Conservation (phyloP, 2,888 invertebrate species). For the Meiosimyza platycephala region DNA sequence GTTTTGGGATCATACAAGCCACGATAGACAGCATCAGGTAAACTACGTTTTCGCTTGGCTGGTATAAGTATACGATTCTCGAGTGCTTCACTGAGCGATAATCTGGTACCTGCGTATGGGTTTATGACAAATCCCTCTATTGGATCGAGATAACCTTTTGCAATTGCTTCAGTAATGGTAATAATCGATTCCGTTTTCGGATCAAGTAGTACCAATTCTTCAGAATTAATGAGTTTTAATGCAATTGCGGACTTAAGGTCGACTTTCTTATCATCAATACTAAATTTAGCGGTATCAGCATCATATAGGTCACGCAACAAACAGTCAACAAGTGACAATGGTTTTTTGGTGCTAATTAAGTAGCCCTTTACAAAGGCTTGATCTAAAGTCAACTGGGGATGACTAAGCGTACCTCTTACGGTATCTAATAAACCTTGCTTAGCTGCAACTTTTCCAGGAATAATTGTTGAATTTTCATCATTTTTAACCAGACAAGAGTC, state of each 20-base stretch:
- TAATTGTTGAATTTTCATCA: conserved; percentile 74
- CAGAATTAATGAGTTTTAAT: conserved; percentile 79
- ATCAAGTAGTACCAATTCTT: conserved; percentile 82
- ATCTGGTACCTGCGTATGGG: conserved; percentile 78
- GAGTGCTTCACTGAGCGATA: conserved; percentile 85
- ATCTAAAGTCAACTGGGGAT: conserved; percentile 79
- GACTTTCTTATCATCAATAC: conserved; percentile 76
- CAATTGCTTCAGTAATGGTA: conserved; percentile 82
- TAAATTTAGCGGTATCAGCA: conserved; percentile 77
- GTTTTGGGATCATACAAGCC: conserved; percentile 89
- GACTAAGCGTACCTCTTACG: conserved; percentile 76
- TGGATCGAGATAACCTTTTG: conserved; percentile 80
- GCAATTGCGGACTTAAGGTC: conserved; percentile 81
- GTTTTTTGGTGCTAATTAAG: conserved; percentile 81
- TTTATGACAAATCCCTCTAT: conserved; percentile 83
- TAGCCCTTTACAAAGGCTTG: conserved; percentile 86
- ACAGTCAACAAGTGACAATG: conserved; percentile 86
- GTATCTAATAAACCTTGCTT: conserved; percentile 78
- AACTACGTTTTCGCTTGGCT: conserved; percentile 83
- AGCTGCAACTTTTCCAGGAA: conserved; percentile 78
- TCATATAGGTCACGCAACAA: conserved; percentile 84
- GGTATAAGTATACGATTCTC: conserved; percentile 85
- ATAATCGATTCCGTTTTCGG: conserved; percentile 84
- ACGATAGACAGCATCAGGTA: conserved; percentile 90
- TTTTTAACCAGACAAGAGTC: conserved; percentile 80